Evolutionary conservation across 2,113 vertebrate species (phyloP), one percentile per base, ranked within the genome.

Genomic region (Xiphophorus hellerii): DNA sequence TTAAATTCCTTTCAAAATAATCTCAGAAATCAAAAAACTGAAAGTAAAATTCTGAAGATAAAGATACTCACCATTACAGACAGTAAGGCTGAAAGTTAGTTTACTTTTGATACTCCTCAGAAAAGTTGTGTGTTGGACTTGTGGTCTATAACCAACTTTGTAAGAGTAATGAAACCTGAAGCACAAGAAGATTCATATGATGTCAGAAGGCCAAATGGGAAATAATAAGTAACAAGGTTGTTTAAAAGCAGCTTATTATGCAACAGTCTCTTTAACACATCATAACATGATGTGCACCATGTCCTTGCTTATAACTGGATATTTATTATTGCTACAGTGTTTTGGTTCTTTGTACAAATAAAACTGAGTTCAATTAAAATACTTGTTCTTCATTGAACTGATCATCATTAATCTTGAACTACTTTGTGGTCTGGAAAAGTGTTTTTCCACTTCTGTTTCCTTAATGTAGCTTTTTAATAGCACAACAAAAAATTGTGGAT

Each of bases 141-240:
- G 76, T 17, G 93, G 90, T 60, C 71, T 71, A 60, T 81, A 94
- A 27, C 93, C 93, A n/a, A 94, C 84, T 74, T 93, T 74, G 61
- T 94, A 94, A 0, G 92, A 88, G 71, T 94, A 93, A 84, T 93
- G 85, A 84, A 93, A 94, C 73, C 92, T 93, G 66, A 12, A 70
- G 69, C 37, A 66, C 17, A 62, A 15, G 60, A 20, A 54, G 5
- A 7, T 37, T 25, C 15, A 42, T 11, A 12, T 10, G 2, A 31
- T 1, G 61, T 17, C 17, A 20, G 15, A 17, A 61, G 17, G 6
- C 5, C 22, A 58, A 35, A 12, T 30, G 48, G 51, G 51, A 54
- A 58, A 58, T 7, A 58, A n/a, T 25, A 12, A 37, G 25, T 9
- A 37, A n/a, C 3, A 66, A 48, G 5, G 33, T n/a, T 12, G 35